phyloP scores from a whole-genome alignment of 2,113 vertebrate genomes.

The Cygnus buccinator region DNA sequence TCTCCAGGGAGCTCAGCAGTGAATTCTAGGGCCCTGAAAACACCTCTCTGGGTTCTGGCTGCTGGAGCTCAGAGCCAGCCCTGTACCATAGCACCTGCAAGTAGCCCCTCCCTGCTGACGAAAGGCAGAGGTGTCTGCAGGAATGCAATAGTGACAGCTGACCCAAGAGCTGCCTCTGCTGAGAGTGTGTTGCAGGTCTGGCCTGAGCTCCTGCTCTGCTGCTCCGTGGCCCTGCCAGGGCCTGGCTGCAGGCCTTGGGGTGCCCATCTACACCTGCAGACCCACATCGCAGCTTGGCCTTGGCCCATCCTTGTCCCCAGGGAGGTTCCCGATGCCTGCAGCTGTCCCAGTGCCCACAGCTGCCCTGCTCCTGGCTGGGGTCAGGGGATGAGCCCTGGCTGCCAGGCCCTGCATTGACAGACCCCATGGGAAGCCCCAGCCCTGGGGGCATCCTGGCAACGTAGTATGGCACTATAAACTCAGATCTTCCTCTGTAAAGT shows the following conservation, averaged over 20 bases:
- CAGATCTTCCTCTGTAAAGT: neutral
- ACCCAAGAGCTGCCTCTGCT: neutral
- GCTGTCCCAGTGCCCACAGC: neutral
- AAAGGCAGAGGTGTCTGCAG: neutral
- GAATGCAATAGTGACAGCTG: neutral
- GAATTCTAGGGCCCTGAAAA: neutral
- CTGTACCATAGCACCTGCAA: neutral
- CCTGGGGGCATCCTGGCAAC: no score
- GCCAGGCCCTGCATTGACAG: rapidly evolving
- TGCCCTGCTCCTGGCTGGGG: neutral
- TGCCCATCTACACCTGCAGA: neutral
- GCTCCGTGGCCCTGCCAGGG: neutral
- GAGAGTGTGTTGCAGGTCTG: neutral
- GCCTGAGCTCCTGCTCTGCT: neutral
- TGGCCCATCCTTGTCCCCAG: neutral
- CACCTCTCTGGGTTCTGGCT: neutral
- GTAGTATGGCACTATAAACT: neutral
- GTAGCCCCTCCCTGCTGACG: neutral
- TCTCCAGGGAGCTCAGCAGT: neutral
- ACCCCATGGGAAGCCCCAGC: neutral
- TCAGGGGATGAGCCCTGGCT: neutral
- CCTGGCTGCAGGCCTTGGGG: neutral
- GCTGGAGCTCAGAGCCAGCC: neutral
- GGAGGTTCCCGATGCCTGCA: rapidly evolving
- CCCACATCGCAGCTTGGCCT: neutral